phyloP scores from a whole-genome alignment of 1,140 invertebrate species.

The Drosophila subobscura region DNA sequence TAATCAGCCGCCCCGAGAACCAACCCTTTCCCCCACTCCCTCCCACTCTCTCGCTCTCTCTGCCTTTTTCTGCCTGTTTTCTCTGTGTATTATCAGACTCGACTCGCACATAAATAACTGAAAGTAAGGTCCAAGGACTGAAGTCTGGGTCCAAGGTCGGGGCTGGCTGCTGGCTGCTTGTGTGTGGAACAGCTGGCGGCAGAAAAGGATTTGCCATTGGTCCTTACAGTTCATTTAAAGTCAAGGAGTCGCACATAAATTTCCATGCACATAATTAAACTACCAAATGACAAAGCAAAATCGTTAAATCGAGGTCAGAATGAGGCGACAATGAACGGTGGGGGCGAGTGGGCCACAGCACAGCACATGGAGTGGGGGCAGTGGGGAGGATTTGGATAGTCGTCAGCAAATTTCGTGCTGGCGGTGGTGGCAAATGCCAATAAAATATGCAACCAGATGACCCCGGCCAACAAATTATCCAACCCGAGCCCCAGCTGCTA shows the following conservation, averaged over 20 bases:
- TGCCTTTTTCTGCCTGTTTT: neutral
- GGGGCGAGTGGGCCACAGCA: no score
- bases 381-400: no score
- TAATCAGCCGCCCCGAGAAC: slow-evolving; percentile 58
- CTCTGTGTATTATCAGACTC: slow-evolving; percentile 67
- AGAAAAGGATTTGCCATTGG: slow-evolving; percentile 67
- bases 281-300: slow-evolving; percentile 79
- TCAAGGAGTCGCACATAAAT: slow-evolving; percentile 81
- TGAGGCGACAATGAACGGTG: slow-evolving; percentile 8
- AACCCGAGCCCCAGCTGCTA: neutral
- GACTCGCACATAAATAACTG: slow-evolving; percentile 67
- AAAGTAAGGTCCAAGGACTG: slow-evolving; percentile 19
- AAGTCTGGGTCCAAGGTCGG: slow-evolving; percentile 34
- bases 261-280: slow-evolving; percentile 82
- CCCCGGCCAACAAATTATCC: slow-evolving; percentile 5
- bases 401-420: no score
- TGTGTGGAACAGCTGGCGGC: slow-evolving; percentile 61
- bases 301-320: slow-evolving; percentile 74
- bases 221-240: slow-evolving; percentile 81
- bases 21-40: neutral
- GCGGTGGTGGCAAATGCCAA: neutral
- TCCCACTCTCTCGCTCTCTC: neutral
- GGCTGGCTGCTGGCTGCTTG: neutral
- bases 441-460: slow-evolving; percentile 73
- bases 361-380: no score